Evolutionary conservation across 1,140 invertebrate genomes (phyloP).

Genomic region (Pseudomyrmex gracilis): DNA sequence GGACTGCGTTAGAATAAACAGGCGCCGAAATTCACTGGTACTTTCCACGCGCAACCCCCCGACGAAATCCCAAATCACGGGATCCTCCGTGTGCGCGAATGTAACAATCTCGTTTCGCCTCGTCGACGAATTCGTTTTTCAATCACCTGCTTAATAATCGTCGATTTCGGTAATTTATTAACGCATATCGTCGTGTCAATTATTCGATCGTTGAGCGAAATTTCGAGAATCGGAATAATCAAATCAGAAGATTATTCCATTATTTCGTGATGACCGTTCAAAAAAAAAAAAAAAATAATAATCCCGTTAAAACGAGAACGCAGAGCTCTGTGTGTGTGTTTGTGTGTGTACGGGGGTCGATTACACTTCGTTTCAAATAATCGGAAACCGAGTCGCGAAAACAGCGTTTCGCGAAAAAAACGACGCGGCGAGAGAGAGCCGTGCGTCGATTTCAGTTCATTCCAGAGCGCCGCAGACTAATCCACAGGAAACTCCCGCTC

Average conservation of each 20-base stretch:
- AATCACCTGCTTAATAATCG: background rate
- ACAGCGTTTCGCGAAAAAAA: slow-evolving; percentile 39
- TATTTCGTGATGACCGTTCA: background rate
- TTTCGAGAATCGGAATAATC: background rate
- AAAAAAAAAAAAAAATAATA: background rate
- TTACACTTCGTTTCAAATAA: slow-evolving; percentile 12
- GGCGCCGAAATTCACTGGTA: background rate
- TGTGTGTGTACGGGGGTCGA: background rate
- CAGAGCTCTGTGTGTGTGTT: background rate
- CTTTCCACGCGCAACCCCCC: background rate
- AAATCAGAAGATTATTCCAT: background rate
- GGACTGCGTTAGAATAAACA: background rate
- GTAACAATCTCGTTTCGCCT: background rate
- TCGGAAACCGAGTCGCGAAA: slow-evolving; percentile 29
- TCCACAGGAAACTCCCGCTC: slow-evolving; percentile 62
- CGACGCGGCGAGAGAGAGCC: background rate
- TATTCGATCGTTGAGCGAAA: background rate
- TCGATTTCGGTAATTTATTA: background rate
- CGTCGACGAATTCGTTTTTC: background rate
- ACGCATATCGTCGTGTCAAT: background rate
- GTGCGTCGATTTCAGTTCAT: slow-evolving; percentile 42
- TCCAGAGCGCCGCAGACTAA: slow-evolving; percentile 72
- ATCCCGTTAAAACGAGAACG: background rate
- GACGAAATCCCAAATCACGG: too few species aligned
- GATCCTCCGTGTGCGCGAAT: background rate